Evolutionary conservation across 2,888 invertebrate species (phyloP).

Genomic region (Pollenia angustigena): DNA sequence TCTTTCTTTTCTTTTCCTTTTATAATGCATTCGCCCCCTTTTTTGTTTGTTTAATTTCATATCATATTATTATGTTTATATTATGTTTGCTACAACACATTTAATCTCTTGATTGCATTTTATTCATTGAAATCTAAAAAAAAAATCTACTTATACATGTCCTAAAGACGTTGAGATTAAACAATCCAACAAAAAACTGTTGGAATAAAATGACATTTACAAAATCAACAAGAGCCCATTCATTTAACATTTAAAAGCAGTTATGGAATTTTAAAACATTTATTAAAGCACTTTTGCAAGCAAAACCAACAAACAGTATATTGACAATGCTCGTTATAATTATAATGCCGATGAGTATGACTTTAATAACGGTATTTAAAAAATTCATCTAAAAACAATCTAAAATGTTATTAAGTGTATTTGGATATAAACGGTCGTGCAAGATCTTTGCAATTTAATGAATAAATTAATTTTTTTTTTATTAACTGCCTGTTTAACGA

Average conservation of each 20-base stretch:
- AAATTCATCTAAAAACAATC: neutral
- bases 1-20: slow-evolving; percentile 5
- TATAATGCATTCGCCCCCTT: slow-evolving; percentile 29
- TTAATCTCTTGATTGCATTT: slow-evolving; percentile 74
- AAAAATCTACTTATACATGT: slow-evolving; percentile 72
- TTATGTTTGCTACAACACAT: slow-evolving; percentile 72
- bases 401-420: neutral
- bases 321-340: slow-evolving; percentile 26
- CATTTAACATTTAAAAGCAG: slow-evolving; percentile 44
- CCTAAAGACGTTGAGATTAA: slow-evolving; percentile 66
- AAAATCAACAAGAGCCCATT: slow-evolving; percentile 56
- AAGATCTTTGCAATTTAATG: no score
- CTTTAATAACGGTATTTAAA: neutral
- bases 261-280: slow-evolving; percentile 69
- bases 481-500: no score
- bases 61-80: slow-evolving; percentile 67
- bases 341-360: slow-evolving; percentile 14
- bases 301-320: slow-evolving; percentile 30
- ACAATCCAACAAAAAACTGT: slow-evolving; percentile 43
- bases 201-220: slow-evolving; percentile 66
- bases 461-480: no score
- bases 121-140: slow-evolving; percentile 68
- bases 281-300: slow-evolving; percentile 39
- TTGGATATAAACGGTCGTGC: no score
- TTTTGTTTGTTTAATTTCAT: slow-evolving; percentile 48